A percentile compares a stretch with the other conserved stretches of the same genome.
phyloP scores from a whole-genome alignment of 2,113 vertebrate genomes.

The Hippocampus barbouri region DNA sequence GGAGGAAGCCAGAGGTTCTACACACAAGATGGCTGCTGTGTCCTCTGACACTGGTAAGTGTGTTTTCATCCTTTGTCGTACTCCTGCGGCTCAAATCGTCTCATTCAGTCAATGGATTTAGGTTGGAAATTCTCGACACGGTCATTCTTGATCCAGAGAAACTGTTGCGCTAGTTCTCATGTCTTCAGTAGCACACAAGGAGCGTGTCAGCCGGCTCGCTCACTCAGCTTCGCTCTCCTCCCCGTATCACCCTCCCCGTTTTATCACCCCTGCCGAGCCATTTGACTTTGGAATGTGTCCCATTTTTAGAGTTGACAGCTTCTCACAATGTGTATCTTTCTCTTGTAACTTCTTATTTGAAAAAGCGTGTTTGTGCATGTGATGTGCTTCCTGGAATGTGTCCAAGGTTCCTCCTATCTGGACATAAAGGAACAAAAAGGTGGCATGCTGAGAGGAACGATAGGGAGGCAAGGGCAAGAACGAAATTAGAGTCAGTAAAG shows the following conservation, averaged over 20 bases:
- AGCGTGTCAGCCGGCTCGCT: constrained; percentile 25
- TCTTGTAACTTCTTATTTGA: neutral
- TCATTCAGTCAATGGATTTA: constrained; percentile 6
- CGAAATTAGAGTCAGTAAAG: constrained; percentile 1
- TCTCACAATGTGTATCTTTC: neutral
- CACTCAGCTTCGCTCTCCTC: constrained; percentile 18
- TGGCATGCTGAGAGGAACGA: constrained; percentile 8
- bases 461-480: neutral
- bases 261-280: neutral
- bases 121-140: neutral
- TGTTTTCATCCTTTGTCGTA: constrained; percentile 30
- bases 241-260: neutral
- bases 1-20: constrained; percentile 67
- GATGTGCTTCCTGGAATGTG: constrained; percentile 8
- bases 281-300: constrained; percentile 1
- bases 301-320: neutral
- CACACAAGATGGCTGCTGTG: constrained; percentile 76
- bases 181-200: constrained; percentile 37
- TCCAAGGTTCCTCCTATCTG: constrained; percentile 19
- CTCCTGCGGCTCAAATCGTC: constrained; percentile 12
- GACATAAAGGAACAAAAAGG: constrained; percentile 14
- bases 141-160: constrained; percentile 3
- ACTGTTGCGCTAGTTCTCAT: constrained; percentile 51
- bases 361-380: constrained; percentile 16
- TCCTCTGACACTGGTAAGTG: constrained; percentile 71